Evolutionary conservation across 2,113 vertebrate species (phyloP).

Genomic region (Cathartes aura): DNA sequence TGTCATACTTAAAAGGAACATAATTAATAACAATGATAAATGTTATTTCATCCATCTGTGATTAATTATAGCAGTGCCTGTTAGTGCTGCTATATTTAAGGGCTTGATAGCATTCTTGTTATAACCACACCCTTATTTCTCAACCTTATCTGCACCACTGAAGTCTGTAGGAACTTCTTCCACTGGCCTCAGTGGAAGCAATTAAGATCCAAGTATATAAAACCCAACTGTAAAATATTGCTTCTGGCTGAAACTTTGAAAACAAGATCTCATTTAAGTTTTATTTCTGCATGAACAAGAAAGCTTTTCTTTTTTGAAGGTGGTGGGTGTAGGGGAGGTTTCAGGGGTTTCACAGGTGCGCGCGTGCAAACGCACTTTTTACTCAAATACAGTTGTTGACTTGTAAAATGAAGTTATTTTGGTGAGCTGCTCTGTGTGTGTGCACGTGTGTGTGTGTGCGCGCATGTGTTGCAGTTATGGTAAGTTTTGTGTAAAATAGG

Average conservation of each 20-base stretch:
- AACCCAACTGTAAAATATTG: not conserved
- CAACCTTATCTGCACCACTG: not conserved
- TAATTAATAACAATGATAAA: not conserved
- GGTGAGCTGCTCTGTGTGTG: not conserved
- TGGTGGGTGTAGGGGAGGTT: not conserved
- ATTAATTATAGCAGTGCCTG: not conserved
- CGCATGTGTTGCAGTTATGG: not conserved
- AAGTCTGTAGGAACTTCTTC: not conserved
- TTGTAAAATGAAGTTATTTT: not conserved
- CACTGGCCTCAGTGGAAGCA: not conserved
- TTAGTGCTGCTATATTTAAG: not conserved
- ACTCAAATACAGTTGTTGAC: not conserved
- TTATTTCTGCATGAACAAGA: not conserved
- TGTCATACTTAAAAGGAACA: not conserved
- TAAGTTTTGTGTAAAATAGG: slow-evolving; percentile 20
- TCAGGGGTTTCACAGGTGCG: not conserved
- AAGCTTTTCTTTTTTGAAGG: not conserved
- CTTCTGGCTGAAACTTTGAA: not conserved
- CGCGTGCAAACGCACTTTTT: not conserved
- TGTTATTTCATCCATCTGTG: not conserved
- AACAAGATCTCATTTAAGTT: not conserved
- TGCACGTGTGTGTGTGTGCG: not conserved
- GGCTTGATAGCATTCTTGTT: not conserved
- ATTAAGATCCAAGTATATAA: not conserved
- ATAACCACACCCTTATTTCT: not conserved